Evolutionary conservation across 1,140 invertebrate species (phyloP).

Genomic region (Zaprionus davidi): DNA sequence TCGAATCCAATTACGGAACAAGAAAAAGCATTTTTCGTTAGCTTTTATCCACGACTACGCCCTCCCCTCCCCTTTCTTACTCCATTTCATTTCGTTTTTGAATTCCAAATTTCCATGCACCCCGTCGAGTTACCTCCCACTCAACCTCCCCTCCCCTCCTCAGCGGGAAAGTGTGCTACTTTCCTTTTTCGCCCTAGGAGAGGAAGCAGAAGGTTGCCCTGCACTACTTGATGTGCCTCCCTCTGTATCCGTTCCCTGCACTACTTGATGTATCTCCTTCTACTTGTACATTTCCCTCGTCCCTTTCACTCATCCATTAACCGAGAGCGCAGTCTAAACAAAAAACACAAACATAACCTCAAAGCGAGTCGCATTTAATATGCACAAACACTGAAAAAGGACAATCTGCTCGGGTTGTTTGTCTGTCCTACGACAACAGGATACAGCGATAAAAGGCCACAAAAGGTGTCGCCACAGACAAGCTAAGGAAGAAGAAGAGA

Average conservation of each 20-base stretch:
- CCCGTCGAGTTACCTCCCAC: slow-evolving; percentile 44
- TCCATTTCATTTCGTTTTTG: slow-evolving; percentile 87
- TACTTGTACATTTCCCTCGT: neutral
- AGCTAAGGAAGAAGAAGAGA: neutral
- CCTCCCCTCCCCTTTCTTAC: neutral
- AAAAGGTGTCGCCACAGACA: neutral
- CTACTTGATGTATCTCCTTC: neutral
- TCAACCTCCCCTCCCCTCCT: neutral
- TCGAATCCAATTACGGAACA: slow-evolving; percentile 78
- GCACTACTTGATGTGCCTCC: neutral
- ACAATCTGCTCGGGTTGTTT: slow-evolving; percentile 39
- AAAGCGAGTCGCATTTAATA: slow-evolving; percentile 58
- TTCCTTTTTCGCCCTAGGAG: slow-evolving; percentile 4
- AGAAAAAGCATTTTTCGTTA: slow-evolving; percentile 75
- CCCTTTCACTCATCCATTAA: slow-evolving; percentile 23
- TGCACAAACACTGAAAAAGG: slow-evolving; percentile 70
- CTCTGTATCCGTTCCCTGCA: neutral
- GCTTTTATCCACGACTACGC: slow-evolving; percentile 30
- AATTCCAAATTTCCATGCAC: slow-evolving; percentile 63
- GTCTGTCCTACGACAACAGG: slow-evolving; percentile 28
- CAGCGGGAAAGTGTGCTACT: slow-evolving; percentile 44
- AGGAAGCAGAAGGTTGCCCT: neutral
- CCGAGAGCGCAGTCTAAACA: slow-evolving; percentile 20
- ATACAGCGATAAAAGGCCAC: neutral
- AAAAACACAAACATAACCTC: slow-evolving; percentile 62